Evolutionary conservation across 2,797 vertebrate species (phyloP).

Genomic region (Eurystomus glaucurus): DNA sequence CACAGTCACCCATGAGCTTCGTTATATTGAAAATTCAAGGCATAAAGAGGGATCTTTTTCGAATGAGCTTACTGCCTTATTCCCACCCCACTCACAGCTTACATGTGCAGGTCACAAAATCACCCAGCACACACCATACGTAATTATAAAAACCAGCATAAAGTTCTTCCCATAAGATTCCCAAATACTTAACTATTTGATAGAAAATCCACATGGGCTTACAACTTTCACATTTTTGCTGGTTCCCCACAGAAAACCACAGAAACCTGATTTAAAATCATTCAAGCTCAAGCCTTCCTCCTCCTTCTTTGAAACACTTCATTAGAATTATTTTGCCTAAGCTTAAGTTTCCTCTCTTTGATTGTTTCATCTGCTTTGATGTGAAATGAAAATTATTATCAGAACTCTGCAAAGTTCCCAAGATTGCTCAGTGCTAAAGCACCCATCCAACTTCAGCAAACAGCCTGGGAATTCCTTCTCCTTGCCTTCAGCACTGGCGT

Average conservation of each 20-base stretch:
- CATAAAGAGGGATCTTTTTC: background rate
- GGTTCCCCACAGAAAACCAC: background rate
- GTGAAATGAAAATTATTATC: slow-evolving; percentile 59
- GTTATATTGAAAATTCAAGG: background rate
- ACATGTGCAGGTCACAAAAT: background rate
- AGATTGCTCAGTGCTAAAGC: background rate
- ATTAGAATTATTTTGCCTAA: slow-evolving; percentile 68
- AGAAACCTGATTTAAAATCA: background rate
- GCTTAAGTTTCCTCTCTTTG: slow-evolving; percentile 41
- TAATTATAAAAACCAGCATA: background rate
- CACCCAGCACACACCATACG: background rate
- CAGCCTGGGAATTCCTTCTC: background rate
- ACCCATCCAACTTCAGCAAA: background rate
- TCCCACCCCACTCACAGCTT: background rate
- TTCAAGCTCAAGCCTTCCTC: background rate
- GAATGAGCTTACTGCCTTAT: background rate
- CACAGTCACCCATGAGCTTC: background rate
- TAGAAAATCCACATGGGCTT: background rate
- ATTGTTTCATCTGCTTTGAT: slow-evolving; percentile 65
- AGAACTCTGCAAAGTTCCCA: slow-evolving; percentile 39
- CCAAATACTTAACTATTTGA: background rate
- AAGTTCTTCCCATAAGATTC: background rate
- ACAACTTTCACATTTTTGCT: background rate
- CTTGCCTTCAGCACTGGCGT: fast-evolving
- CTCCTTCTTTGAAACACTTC: background rate